Percentiles rank a stretch among this genome's conserved stretches.
These are phyloP conservation scores for Pseudocheirus occidentalis DNA, from an alignment of 2,797 vertebrate species.

Conservation along the genomic window DNA sequence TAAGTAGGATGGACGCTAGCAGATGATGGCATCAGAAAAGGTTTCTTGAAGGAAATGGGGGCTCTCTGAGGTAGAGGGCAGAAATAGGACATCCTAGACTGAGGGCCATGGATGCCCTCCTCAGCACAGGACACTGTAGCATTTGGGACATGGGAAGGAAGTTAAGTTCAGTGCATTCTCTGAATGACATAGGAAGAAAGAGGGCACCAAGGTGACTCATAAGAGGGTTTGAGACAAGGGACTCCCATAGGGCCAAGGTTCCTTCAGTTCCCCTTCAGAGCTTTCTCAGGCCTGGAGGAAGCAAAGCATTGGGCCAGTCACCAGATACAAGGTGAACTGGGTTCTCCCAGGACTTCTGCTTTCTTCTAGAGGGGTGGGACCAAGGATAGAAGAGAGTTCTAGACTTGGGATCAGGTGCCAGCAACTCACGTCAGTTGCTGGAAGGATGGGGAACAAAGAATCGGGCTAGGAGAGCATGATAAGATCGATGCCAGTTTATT, in stretches of 20 bases:
- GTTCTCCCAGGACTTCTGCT: no score
- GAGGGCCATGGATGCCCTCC: background rate
- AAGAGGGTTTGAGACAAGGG: background rate
- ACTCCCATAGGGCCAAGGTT: background rate
- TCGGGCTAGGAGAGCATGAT: no score
- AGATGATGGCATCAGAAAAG: background rate
- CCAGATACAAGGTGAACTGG: no score
- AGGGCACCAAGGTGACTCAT: background rate
- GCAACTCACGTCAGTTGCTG: no score
- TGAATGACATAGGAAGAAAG: background rate
- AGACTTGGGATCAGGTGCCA: background rate
- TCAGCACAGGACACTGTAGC: background rate
- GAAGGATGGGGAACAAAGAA: no score
- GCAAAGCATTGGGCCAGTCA: background rate
- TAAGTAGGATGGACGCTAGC: background rate
- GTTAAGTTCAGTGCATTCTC: background rate
- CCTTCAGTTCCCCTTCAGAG: background rate
- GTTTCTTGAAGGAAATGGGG: background rate
- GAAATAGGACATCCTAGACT: background rate
- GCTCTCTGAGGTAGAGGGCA: background rate
- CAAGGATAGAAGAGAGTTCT: background rate
- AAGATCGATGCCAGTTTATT: no score
- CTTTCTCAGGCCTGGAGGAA: background rate
- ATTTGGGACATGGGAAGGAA: no score
- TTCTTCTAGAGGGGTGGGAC: background rate